A percentile compares a stretch with the other conserved stretches of the same genome.
These are phyloP conservation scores for Diploscapter pachys DNA, from an alignment of 1,140 invertebrate species.

Conservation along the genomic window DNA sequence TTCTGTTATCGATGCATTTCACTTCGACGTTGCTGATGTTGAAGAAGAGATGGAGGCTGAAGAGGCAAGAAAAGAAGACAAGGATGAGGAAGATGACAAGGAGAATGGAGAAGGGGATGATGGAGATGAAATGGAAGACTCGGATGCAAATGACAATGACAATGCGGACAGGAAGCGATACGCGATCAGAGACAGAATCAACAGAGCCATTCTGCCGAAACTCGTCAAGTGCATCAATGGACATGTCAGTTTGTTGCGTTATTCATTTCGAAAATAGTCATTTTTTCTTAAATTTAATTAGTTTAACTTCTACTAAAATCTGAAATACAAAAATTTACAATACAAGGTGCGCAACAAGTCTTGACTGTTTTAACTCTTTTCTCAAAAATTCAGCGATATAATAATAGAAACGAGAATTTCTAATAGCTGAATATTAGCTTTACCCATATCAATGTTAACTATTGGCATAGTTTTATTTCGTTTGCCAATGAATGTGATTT, in stretches of 20 bases:
- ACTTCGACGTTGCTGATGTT: conserved; percentile 74
- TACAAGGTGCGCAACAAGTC: no score
- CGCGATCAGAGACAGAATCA: conserved; percentile 21
- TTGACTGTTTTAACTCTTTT: no score
- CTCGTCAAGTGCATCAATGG: conserved; percentile 47
- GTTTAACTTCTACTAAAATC: no score
- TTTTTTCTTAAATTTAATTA: no score
- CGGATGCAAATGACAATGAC: conserved; percentile 56
- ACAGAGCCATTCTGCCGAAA: conserved; percentile 40
- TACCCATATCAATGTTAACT: no score
- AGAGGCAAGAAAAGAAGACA: neutral
- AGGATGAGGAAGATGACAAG: conserved; percentile 14
- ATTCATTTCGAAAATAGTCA: no score
- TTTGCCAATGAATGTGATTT: no score
- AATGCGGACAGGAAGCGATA: neutral
- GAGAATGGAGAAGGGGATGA: conserved; percentile 38
- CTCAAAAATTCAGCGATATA: no score
- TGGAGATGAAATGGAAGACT: neutral
- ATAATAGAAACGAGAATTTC: no score
- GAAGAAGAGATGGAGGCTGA: neutral
- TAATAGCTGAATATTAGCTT: no score
- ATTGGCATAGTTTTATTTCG: no score
- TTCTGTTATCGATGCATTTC: conserved; percentile 81
- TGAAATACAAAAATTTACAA: no score
- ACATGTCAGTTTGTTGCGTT: conserved; percentile 29